A percentile compares a stretch with the other conserved stretches of the same genome.
phyloP scores from a whole-genome alignment of 2,113 vertebrate genomes.

The Eulemur macaco region DNA sequence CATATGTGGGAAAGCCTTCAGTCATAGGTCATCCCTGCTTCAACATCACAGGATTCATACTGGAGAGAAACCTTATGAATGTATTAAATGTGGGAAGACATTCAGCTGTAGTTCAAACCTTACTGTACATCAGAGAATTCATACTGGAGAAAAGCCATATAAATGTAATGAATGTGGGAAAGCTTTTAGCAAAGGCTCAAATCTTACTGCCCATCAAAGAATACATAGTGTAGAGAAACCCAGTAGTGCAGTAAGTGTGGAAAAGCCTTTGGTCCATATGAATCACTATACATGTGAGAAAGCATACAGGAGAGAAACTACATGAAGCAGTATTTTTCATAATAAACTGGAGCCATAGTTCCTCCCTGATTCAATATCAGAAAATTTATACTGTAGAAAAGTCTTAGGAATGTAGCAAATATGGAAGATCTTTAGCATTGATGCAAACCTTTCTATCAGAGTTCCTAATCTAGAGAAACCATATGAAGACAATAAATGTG shows the following conservation, averaged over 20 bases:
- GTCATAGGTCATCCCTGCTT: slow-evolving; percentile 68
- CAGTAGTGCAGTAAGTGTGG: slow-evolving; percentile 47
- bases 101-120: slow-evolving; percentile 84
- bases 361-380: background rate
- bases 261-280: slow-evolving; percentile 54
- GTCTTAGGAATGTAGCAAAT: background rate
- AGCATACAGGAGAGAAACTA: background rate
- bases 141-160: slow-evolving; percentile 86
- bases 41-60: slow-evolving; percentile 70
- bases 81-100: slow-evolving; percentile 71
- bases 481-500: background rate
- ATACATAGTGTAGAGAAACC: slow-evolving; percentile 77
- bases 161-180: slow-evolving; percentile 86
- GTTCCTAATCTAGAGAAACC: background rate
- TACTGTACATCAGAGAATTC: slow-evolving; percentile 84
- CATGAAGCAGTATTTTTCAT: background rate
- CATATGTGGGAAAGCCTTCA: slow-evolving; percentile 71
- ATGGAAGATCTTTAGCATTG: background rate
- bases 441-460: background rate
- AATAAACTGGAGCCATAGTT: background rate
- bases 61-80: slow-evolving; percentile 73
- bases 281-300: slow-evolving; percentile 24
- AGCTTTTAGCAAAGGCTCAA: slow-evolving; percentile 85
- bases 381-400: background rate
- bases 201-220: slow-evolving; percentile 82